A percentile compares a stretch with the other conserved stretches of the same genome.
Evolutionary conservation across 2,888 invertebrate genomes (phyloP).

Genomic region (Prosapia bicincta): DNA sequence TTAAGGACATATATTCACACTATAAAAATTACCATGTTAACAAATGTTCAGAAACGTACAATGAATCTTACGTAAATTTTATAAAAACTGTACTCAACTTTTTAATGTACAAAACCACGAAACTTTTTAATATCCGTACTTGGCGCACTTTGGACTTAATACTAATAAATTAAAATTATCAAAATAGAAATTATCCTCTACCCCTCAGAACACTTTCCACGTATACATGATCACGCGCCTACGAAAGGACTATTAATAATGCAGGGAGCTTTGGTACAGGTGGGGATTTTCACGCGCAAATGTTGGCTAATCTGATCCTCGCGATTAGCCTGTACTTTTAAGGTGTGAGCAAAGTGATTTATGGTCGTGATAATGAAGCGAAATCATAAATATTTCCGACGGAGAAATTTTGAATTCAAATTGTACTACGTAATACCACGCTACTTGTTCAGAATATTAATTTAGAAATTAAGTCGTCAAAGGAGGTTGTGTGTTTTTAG

Average conservation of each 20-base stretch:
- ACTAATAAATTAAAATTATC: not conserved
- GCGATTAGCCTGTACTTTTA: not conserved
- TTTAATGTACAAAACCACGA: not conserved
- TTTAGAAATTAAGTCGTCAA: not conserved
- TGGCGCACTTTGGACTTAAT: not conserved
- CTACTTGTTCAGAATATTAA: not conserved
- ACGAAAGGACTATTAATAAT: not conserved
- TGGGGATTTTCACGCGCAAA: not conserved
- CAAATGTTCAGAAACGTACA: not conserved
- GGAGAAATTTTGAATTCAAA: not conserved
- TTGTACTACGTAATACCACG: not conserved
- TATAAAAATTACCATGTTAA: not conserved
- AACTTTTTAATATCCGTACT: not conserved
- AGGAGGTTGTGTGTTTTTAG: too few relatives aligned
- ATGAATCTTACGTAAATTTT: not conserved
- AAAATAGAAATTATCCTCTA: not conserved
- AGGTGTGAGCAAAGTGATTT: not conserved
- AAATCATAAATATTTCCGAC: not conserved
- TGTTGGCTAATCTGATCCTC: not conserved
- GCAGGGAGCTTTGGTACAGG: not conserved
- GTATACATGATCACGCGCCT: not conserved
- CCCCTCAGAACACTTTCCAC: not conserved
- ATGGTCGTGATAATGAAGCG: not conserved
- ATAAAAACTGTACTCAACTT: not conserved
- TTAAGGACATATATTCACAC: not conserved